Conservation (phyloP, 2,888 invertebrate genomes). For the Belgica antarctica region DNA sequence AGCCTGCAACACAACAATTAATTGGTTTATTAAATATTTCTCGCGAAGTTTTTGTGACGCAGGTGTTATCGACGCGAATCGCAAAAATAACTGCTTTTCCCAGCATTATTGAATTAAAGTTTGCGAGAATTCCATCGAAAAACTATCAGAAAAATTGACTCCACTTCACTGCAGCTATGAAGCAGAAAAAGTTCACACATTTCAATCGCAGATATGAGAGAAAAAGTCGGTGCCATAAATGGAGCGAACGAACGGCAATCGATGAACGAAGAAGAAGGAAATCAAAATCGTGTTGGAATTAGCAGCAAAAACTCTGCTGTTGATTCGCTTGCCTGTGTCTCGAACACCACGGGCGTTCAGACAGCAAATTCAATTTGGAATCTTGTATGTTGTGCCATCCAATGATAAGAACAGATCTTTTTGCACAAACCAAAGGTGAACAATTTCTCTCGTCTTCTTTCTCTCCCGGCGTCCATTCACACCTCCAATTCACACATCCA, state of each 20-base stretch:
- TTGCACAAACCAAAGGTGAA: neutral
- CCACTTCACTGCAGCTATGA: constrained; percentile 7
- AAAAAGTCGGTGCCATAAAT: neutral
- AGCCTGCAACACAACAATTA: constrained; percentile 34
- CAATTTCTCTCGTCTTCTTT: neutral
- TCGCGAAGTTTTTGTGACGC: neutral
- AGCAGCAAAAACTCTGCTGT: neutral
- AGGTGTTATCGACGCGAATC: too few species aligned
- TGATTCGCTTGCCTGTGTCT: neutral
- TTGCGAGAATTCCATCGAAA: too few species aligned
- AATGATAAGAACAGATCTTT: neutral
- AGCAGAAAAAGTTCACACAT: constrained; percentile 7
- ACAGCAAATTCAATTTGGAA: constrained; percentile 19
- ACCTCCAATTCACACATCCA: neutral
- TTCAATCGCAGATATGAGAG: constrained; percentile 3
- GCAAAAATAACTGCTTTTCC: too few species aligned
- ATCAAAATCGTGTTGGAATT: neutral
- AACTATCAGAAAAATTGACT: constrained; percentile 34
- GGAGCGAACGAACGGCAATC: constrained; percentile 20
- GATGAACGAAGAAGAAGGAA: constrained; percentile 8
- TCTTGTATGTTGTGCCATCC: too few species aligned
- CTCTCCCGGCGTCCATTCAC: neutral
- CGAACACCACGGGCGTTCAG: neutral
- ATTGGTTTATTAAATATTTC: constrained; percentile 39
- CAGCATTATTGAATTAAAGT: too few species aligned